Base-by-base conservation (phyloP, 2,113 vertebrate species). In the Psilopogon haemacephalus region DNA sequence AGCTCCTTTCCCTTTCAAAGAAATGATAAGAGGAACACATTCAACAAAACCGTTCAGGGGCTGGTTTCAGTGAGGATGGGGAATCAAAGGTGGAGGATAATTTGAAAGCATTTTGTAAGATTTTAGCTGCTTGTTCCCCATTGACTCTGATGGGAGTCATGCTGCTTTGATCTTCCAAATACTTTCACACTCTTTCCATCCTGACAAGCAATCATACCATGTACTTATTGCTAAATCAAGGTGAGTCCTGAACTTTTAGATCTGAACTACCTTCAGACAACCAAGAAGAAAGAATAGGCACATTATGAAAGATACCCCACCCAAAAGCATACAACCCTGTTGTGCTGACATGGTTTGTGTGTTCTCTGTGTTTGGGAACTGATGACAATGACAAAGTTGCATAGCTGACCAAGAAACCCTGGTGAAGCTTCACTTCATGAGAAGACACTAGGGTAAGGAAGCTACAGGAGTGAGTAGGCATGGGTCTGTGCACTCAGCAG, bases 91-190 rank as follows among this genome's bases (percentile, higher is more conserved):
- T 33, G 59, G 37, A 86, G 35, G 84, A 65, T 79, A 63, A 92
- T 91, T 77, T 73, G 67, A 91, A 78, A 91, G 82, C 64, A 59
- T 90, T 93, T 89, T 92, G 81, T 89, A 90, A 82, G 89, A 83
- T 87, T 92, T 92, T 46, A 94, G 84, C 86, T 87, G 77, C 68
- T 86, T 46, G 40, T 52, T 96, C 84, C 50, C 71, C 32, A 23
- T 15, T 59, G 92, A 87, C 92, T 93, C 81, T 70, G 79, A 85
- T n/a, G 55, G 84, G 74, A 92, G 37, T 35, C 60, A n/a, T n/a
- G 86, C 84, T 89, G 89, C 89, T 94, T 86, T 89, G 84, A 93
- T 91, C 92, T 87, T 20, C 71, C 33, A 21, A 84, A 87, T 3
- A 50, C 90, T 87, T 90, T 73, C 84, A 89, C 37, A 10, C 40